Conservation (phyloP, 2,888 invertebrate genomes). For the Acrobeloides nanus region DNA sequence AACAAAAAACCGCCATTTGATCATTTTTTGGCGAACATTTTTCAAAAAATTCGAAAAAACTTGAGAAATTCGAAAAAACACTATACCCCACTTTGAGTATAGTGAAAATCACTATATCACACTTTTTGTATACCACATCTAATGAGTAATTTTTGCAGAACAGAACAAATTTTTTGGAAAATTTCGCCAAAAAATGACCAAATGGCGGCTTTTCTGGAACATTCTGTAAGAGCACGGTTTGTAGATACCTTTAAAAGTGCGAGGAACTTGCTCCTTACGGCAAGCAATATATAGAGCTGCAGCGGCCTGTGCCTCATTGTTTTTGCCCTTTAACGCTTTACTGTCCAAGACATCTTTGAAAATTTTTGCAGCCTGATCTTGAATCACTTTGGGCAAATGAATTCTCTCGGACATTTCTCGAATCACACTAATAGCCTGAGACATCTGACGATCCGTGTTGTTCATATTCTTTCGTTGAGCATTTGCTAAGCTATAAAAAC, state of each 20-base stretch:
- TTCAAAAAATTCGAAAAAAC: background rate
- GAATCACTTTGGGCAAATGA: constrained; percentile 89
- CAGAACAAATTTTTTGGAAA: background rate
- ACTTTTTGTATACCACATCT: background rate
- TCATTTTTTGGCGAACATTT: background rate
- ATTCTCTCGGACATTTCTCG: constrained; percentile 96
- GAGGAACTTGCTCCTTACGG: constrained; percentile 91
- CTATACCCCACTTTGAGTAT: too few species aligned
- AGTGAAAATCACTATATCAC: too few species aligned
- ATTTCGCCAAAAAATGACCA: constrained; percentile 1
- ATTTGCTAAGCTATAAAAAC: constrained; percentile 43
- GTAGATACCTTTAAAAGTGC: constrained; percentile 72
- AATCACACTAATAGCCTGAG: constrained; percentile 92
- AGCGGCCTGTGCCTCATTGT: constrained; percentile 95
- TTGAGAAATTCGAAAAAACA: background rate
- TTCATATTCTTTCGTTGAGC: constrained; percentile 62
- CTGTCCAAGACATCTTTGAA: constrained; percentile 71
- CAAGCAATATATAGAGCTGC: constrained; percentile 98
- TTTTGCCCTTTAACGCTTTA: constrained; percentile 62
- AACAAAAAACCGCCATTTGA: constrained; percentile 2
- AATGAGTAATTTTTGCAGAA: background rate
- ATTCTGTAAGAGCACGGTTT: background rate
- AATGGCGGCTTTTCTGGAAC: background rate
- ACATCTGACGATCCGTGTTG: constrained; percentile 85
- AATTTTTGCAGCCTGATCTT: constrained; percentile 87